Conservation (phyloP, 1,140 invertebrate genomes). For the Whitmania pigra region DNA sequence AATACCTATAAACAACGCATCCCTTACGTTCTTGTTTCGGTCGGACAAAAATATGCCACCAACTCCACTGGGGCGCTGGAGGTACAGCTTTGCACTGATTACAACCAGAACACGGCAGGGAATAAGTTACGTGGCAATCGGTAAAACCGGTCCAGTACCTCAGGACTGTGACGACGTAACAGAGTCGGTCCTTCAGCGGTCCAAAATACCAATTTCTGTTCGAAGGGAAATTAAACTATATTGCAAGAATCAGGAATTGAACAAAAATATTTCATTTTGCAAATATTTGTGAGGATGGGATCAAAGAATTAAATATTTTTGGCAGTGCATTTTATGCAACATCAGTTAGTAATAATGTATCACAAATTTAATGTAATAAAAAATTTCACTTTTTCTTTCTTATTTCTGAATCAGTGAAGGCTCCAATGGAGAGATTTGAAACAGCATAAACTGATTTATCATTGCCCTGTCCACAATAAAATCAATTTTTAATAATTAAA, state of each 20-base stretch:
- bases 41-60: conserved; percentile 28
- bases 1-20: too few relatives aligned
- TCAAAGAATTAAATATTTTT: too few relatives aligned
- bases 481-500: conserved; percentile 14
- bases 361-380: not conserved
- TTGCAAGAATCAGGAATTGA: too few relatives aligned
- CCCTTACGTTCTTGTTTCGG: conserved; percentile 18
- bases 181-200: conserved; percentile 55
- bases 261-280: too few relatives aligned
- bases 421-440: conserved; percentile 64
- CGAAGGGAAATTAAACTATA: conserved; percentile 4
- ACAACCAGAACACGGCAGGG: conserved; percentile 68
- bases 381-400: conserved; percentile 43
- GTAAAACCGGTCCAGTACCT: conserved; percentile 54
- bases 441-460: conserved; percentile 66
- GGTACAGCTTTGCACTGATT: conserved; percentile 51
- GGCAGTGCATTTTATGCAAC: too few relatives aligned
- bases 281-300: too few relatives aligned
- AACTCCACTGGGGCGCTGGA: conserved; percentile 26
- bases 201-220: conserved; percentile 71
- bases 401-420: conserved; percentile 61
- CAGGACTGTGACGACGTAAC: conserved; percentile 59
- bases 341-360: too few relatives aligned
- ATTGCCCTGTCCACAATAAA: conserved; percentile 37
- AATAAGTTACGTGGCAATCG: conserved; percentile 57